These are phyloP conservation scores for Oscheius sp. DNA, from an alignment of 2,888 invertebrate species.

Conservation along the genomic window DNA sequence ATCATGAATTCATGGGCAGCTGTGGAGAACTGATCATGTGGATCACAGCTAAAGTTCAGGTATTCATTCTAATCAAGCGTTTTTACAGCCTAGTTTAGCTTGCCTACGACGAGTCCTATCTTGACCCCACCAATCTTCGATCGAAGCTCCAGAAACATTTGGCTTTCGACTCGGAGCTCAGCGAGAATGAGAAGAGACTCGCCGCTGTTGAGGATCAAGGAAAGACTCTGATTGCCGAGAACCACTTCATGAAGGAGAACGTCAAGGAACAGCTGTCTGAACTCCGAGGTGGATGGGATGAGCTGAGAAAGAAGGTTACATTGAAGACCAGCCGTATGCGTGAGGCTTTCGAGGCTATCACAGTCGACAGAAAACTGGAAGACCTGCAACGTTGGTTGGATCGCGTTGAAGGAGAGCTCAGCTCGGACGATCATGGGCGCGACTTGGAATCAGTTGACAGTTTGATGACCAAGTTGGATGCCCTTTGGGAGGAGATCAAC, in stretches of 20 bases:
- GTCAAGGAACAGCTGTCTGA: constrained; percentile 85
- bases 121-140: constrained; percentile 91
- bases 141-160: constrained; percentile 81
- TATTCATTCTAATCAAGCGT: neutral
- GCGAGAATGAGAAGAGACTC: constrained; percentile 82
- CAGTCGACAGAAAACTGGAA: constrained; percentile 82
- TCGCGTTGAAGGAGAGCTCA: constrained; percentile 80
- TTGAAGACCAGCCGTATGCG: constrained; percentile 78
- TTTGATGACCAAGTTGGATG: constrained; percentile 79
- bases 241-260: constrained; percentile 85
- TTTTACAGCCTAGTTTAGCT: constrained; percentile 78
- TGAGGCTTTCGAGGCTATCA: constrained; percentile 69
- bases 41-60: constrained; percentile 87
- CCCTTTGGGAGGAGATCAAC: constrained; percentile 67
- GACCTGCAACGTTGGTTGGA: constrained; percentile 82
- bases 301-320: constrained; percentile 82
- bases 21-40: constrained; percentile 80
- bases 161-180: constrained; percentile 93
- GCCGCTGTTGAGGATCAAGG: constrained; percentile 73
- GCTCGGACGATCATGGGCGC: constrained; percentile 85
- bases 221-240: constrained; percentile 78
- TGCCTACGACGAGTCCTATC: constrained; percentile 91
- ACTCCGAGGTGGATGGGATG: constrained; percentile 87
- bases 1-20: constrained; percentile 71
- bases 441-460: constrained; percentile 88